Conservation (phyloP, 2,888 invertebrate genomes). For the Dynastes grantii region DNA sequence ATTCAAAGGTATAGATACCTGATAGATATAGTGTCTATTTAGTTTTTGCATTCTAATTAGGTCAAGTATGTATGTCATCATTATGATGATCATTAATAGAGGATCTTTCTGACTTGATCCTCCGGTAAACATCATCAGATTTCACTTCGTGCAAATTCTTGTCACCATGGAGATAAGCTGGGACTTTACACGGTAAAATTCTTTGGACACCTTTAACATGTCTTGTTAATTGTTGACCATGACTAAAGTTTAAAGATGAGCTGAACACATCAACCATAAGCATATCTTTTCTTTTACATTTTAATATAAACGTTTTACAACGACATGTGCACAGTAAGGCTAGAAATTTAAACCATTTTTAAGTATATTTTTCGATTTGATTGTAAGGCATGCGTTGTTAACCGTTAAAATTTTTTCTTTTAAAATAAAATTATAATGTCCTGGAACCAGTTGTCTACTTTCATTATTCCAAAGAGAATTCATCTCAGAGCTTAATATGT, state of each 20-base stretch:
- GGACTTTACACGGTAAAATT: conserved; percentile 3
- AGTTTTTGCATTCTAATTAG: conserved; percentile 1
- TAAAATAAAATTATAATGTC: neutral
- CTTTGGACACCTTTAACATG: conserved; percentile 21
- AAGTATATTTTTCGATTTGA: conserved; percentile 6
- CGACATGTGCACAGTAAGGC: neutral
- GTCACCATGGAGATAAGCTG: neutral
- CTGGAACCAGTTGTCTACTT: conserved; percentile 3
- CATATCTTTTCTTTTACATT: no score
- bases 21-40: conserved; percentile 11
- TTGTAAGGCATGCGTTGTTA: conserved; percentile 17
- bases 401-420: neutral
- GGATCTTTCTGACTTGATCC: conserved; percentile 11
- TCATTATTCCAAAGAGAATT: neutral
- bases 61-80: neutral
- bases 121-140: conserved; percentile 12
- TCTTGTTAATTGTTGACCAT: conserved; percentile 18
- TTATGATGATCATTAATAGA: conserved; percentile 17
- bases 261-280: neutral
- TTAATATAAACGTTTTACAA: conserved; percentile 6
- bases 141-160: conserved; percentile 11
- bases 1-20: conserved; percentile 4
- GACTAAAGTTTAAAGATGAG: conserved; percentile 2
- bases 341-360: neutral
- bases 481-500: neutral